Base-by-base conservation (phyloP, 2,888 invertebrate species). In the Parnassius glacialis region DNA sequence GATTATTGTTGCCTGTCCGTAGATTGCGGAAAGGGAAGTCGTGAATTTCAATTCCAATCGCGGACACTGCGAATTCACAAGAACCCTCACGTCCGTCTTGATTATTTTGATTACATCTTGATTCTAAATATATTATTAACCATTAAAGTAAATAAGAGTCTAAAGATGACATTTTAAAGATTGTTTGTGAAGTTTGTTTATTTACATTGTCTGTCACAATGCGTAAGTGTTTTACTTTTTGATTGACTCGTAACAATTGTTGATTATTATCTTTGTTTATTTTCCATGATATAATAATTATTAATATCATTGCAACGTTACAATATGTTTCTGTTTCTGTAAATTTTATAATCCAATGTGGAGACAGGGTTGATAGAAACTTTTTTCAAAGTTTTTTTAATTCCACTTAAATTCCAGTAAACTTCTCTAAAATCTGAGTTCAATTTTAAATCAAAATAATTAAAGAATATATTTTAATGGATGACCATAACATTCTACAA, bases 11-110 rank as follows among this genome's bases (percentile, higher is more conserved):
- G 64, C 64, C 62, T 66, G 57, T 61, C 65, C 67, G 62, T 67
- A 74, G 75, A 80, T 78, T 78, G 79, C 81, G 81, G 79, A 79
- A 79, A 71, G 71, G 80, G 79, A 83, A 80, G 74, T 78, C 64
- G 73, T 73, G 73, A 76, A 82, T 81, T 83, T 74, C 68, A 74
- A 74, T 80, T 80, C 75, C 69, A 68, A 57, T 70, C 73, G 70
- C 75, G 71, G 74, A 71, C 68, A 67, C 44, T 47, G 61, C 60
- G 42, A 59, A 64, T 61, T 55, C 58, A 51, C 55, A 52, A 45
- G 54, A 45, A 13, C 62, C 44, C 34, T 51, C 34, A 50, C 48
- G 42, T 41, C 54, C 48, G 16, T 16, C 16, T 16, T 16, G 16
- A 16, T 16, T 16, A 1, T 16, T 25, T 9, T 52, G 3, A n/a